Evolutionary conservation across 2,888 invertebrate genomes (phyloP).

Genomic region (Drosophila prostipennis): DNA sequence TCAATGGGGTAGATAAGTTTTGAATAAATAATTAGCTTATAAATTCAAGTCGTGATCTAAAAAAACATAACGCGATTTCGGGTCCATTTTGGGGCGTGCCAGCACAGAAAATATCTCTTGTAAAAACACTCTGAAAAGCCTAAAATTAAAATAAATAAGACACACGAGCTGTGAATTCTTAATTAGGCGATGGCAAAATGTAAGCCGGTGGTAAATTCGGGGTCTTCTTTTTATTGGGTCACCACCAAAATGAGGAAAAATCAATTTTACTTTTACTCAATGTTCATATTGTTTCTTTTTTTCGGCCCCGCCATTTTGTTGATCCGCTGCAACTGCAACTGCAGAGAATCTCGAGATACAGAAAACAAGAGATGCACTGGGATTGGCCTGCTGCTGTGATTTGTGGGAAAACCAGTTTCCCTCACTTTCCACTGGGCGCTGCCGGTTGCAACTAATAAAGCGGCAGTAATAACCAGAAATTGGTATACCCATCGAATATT

Average conservation of each 20-base stretch:
- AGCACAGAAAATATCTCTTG: background rate
- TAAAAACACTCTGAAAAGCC: background rate
- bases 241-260: background rate
- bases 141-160: slow-evolving; percentile 30
- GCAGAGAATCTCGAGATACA: slow-evolving; percentile 18
- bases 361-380: slow-evolving; percentile 4
- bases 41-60: background rate
- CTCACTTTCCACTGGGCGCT: slow-evolving; percentile 1
- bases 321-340: slow-evolving; percentile 8
- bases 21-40: background rate
- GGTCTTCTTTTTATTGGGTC: slow-evolving; percentile 8
- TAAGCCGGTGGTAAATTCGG: no score
- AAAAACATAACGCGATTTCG: background rate
- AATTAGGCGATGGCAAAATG: background rate
- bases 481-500: slow-evolving; percentile 1
- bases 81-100: background rate
- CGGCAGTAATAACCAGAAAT: background rate
- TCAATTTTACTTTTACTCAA: slow-evolving; percentile 13
- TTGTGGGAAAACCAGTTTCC: slow-evolving; percentile 29
- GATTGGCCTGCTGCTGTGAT: slow-evolving; percentile 44
- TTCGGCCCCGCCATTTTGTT: slow-evolving; percentile 24
- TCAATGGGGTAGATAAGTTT: no score
- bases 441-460: background rate
- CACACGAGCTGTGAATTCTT: slow-evolving; percentile 11
- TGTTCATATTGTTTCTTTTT: background rate